Evolutionary conservation across 2,888 invertebrate species (phyloP).

Genomic region (Entomobrya proxima): DNA sequence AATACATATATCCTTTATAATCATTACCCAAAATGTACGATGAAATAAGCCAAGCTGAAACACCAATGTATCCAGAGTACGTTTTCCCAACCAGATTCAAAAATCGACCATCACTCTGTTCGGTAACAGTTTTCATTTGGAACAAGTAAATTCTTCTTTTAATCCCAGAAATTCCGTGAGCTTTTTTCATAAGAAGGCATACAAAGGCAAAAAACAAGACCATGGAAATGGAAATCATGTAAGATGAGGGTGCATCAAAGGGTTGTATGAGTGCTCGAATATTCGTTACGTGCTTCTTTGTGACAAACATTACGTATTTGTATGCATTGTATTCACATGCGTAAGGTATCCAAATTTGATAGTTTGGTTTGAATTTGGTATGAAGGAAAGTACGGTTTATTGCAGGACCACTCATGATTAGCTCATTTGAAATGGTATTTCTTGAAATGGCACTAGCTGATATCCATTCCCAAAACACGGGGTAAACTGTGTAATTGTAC

Average conservation of each 20-base stretch:
- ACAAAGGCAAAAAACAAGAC: background rate
- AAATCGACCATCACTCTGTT: background rate
- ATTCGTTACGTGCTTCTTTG: constrained; percentile 21
- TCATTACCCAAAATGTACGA: constrained; percentile 7
- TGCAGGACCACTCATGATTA: background rate
- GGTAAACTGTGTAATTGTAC: background rate
- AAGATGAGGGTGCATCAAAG: background rate
- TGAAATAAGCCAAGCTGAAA: background rate
- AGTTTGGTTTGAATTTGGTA: background rate
- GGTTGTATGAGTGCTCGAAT: constrained; percentile 6
- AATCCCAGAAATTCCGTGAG: background rate
- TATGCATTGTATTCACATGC: constrained; percentile 23
- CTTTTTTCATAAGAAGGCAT: background rate
- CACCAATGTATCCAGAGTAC: background rate
- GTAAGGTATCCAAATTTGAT: background rate
- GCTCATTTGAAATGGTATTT: background rate
- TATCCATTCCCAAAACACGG: background rate
- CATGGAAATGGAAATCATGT: background rate
- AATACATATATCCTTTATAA: constrained; percentile 24
- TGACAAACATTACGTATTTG: constrained; percentile 8
- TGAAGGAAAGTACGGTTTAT: background rate
- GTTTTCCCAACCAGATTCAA: background rate
- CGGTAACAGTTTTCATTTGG: background rate
- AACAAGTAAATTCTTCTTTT: background rate
- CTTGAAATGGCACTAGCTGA: too few species aligned